These are phyloP conservation scores for Hoplodrina ambigua DNA, from an alignment of 2,888 invertebrate species.

Conservation along the genomic window DNA sequence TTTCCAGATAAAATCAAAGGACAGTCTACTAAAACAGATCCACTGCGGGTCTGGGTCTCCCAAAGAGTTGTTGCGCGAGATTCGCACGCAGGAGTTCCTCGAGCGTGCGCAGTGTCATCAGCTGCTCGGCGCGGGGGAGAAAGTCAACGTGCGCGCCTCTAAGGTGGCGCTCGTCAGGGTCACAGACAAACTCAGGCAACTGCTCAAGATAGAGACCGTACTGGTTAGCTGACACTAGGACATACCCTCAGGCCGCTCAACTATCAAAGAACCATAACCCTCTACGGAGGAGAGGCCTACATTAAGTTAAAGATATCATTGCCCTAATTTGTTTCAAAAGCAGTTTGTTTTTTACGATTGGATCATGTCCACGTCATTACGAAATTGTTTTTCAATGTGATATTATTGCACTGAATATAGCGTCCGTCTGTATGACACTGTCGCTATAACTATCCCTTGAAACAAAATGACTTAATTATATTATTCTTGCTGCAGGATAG, in stretches of 20 bases:
- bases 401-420: conserved; percentile 13
- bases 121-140: conserved; percentile 94
- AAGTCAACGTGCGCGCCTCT: conserved; percentile 94
- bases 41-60: conserved; percentile 91
- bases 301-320: conserved; percentile 24
- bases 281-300: conserved; percentile 30
- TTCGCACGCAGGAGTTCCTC: conserved; percentile 95
- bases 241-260: conserved; percentile 11
- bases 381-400: conserved; percentile 40
- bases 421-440: conserved; percentile 8
- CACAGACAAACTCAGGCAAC: conserved; percentile 95
- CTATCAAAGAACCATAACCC: conserved; percentile 39
- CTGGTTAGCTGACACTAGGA: conserved; percentile 91
- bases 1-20: conserved; percentile 94
- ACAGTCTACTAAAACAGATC: conserved; percentile 94
- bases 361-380: conserved; percentile 7
- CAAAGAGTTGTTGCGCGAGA: conserved; percentile 90
- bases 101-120: conserved; percentile 95
- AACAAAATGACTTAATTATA: conserved; percentile 18
- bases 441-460: neutral
- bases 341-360: conserved; percentile 23
- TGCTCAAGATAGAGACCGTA: conserved; percentile 95
- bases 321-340: conserved; percentile 18
- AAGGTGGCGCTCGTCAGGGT: conserved; percentile 95
- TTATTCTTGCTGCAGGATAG: conserved; percentile 25